A percentile compares a stretch with the other conserved stretches of the same genome.
These are phyloP conservation scores for Hippocampus comes DNA, from an alignment of 2,113 vertebrate species.

Conservation along the genomic window DNA sequence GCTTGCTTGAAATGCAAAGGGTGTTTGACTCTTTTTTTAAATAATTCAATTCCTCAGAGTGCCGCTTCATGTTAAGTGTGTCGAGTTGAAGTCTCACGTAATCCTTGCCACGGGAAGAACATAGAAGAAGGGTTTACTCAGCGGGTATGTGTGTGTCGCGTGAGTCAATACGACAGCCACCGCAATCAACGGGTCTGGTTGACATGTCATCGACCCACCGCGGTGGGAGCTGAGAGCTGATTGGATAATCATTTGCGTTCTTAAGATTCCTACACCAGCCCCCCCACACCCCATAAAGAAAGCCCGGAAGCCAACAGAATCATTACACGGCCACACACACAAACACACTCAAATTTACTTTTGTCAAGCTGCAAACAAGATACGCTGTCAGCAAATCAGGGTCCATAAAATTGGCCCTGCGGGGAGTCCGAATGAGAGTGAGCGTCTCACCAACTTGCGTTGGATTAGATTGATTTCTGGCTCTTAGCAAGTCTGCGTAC, in stretches of 20 bases:
- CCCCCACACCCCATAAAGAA: not conserved
- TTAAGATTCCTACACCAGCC: slow-evolving; percentile 13
- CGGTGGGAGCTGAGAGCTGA: slow-evolving; percentile 37
- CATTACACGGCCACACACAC: slow-evolving; percentile 14
- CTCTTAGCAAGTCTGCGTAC: slow-evolving; percentile 30
- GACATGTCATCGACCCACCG: slow-evolving; percentile 42
- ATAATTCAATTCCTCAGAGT: too few relatives aligned
- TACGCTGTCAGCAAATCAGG: slow-evolving; percentile 41
- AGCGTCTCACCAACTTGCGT: slow-evolving; percentile 18
- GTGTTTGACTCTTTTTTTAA: too few relatives aligned
- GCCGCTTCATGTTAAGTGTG: too few relatives aligned
- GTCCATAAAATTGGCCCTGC: slow-evolving; percentile 31
- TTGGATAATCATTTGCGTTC: slow-evolving; percentile 41
- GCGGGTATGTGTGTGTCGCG: not conserved
- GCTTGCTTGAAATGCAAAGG: not conserved
- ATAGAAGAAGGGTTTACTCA: not conserved
- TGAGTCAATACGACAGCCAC: slow-evolving; percentile 42
- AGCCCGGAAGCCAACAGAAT: slow-evolving; percentile 35
- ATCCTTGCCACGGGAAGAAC: not conserved
- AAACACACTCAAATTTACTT: not conserved
- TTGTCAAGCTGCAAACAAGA: slow-evolving; percentile 16
- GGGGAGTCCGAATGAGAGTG: slow-evolving; percentile 34
- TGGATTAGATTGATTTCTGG: slow-evolving; percentile 15
- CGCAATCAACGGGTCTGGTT: slow-evolving; percentile 20
- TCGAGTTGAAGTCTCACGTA: too few relatives aligned